Evolutionary conservation across 1,140 invertebrate genomes (phyloP).

Genomic region (Dermatophagoides farinae): DNA sequence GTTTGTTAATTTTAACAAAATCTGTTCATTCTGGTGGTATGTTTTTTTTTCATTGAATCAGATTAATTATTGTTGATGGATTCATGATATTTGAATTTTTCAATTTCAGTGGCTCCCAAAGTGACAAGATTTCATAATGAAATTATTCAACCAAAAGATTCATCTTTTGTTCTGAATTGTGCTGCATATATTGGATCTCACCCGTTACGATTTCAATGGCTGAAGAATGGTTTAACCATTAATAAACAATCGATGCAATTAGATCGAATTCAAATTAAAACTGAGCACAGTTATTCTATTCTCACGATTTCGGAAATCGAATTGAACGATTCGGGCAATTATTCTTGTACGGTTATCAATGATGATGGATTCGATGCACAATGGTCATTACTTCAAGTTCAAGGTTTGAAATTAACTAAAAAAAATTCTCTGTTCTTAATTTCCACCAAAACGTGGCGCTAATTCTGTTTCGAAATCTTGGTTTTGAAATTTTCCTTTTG

Average conservation of each 20-base stretch:
- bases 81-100: too few species aligned
- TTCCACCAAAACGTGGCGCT: background rate
- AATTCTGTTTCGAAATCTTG: too few species aligned
- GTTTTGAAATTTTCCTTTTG: too few species aligned
- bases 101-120: background rate
- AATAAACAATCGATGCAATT: background rate
- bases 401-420: constrained; percentile 8
- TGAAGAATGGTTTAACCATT: background rate
- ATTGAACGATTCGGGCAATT: constrained; percentile 1
- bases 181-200: constrained; percentile 10
- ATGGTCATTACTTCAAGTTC: background rate
- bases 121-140: background rate
- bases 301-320: background rate
- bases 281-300: background rate
- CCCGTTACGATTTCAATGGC: constrained; percentile 12
- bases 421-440: background rate
- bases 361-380: background rate
- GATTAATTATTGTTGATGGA: too few species aligned
- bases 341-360: background rate
- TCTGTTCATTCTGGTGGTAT: too few species aligned
- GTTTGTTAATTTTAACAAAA: too few species aligned
- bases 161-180: background rate
- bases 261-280: background rate
- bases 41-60: too few species aligned
- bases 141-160: background rate